Conservation (phyloP, 2,888 invertebrate genomes). For the Nephrotoma flavescens region DNA sequence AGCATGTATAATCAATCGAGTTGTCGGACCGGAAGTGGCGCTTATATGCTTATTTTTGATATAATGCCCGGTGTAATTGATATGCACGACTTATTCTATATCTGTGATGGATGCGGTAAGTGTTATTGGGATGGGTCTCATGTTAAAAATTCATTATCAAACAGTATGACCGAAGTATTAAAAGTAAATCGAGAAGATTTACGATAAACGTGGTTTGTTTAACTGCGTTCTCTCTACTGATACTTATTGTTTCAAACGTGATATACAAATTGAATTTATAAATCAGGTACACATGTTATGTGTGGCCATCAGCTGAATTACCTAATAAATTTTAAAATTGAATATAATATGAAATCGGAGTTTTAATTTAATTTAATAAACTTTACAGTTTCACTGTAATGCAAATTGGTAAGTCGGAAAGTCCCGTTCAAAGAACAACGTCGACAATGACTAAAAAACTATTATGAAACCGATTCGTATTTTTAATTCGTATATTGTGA, state of each 20-base stretch:
- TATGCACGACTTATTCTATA: slow-evolving; percentile 12
- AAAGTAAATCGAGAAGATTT: background rate
- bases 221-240: background rate
- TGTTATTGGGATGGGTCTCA: slow-evolving; percentile 14
- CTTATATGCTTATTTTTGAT: slow-evolving; percentile 16
- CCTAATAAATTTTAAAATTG: background rate
- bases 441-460: too few species aligned
- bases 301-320: background rate
- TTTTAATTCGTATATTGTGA: too few species aligned
- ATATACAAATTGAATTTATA: background rate
- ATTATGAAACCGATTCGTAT: too few species aligned
- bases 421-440: too few species aligned
- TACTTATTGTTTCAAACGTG: background rate
- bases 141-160: slow-evolving; percentile 9
- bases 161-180: slow-evolving; percentile 8
- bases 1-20: background rate
- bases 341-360: background rate
- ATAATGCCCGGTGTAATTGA: slow-evolving; percentile 27
- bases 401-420: too few species aligned
- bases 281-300: background rate
- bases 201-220: background rate
- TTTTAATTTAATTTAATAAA: background rate
- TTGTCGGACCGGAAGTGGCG: slow-evolving; percentile 7
- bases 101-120: slow-evolving; percentile 18
- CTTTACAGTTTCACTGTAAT: too few species aligned